Conservation (phyloP, 2,797 vertebrate genomes). For the Myotis daubentonii region DNA sequence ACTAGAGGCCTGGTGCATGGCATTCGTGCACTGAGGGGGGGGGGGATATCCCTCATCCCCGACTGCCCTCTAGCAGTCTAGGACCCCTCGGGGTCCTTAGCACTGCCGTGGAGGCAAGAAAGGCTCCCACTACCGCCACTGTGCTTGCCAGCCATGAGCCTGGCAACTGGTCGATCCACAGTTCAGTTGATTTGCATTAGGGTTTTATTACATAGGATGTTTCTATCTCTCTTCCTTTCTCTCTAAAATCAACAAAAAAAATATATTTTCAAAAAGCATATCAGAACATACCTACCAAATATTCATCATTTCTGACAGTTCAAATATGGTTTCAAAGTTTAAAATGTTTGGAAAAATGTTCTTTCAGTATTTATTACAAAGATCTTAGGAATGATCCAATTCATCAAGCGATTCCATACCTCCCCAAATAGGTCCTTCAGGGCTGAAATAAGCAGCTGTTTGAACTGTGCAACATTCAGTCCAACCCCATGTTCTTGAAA, state of each 20-base stretch:
- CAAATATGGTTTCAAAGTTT: neutral
- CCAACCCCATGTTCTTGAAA: constrained; percentile 85
- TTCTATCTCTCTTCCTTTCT: neutral
- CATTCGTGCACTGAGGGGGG: no score
- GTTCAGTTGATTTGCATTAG: no score
- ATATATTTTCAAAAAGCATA: neutral
- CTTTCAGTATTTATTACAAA: constrained; percentile 35
- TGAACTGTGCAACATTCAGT: constrained; percentile 89
- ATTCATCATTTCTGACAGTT: constrained; percentile 8
- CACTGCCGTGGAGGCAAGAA: no score
- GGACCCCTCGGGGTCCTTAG: no score
- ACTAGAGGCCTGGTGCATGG: no score
- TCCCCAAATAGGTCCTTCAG: constrained; percentile 93
- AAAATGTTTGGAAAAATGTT: neutral
- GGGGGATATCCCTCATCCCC: fast-evolving
- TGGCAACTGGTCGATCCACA: no score
- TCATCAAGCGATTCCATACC: constrained; percentile 82
- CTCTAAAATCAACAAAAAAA: neutral
- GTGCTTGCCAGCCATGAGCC: no score
- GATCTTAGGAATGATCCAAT: neutral
- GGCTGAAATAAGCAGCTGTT: constrained; percentile 91
- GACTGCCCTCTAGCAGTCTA: no score
- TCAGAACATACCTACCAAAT: neutral
- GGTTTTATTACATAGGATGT: no score
- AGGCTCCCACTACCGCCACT: no score